Evolutionary conservation across 2,888 invertebrate genomes (phyloP).

Genomic region (Athalia cordata): DNA sequence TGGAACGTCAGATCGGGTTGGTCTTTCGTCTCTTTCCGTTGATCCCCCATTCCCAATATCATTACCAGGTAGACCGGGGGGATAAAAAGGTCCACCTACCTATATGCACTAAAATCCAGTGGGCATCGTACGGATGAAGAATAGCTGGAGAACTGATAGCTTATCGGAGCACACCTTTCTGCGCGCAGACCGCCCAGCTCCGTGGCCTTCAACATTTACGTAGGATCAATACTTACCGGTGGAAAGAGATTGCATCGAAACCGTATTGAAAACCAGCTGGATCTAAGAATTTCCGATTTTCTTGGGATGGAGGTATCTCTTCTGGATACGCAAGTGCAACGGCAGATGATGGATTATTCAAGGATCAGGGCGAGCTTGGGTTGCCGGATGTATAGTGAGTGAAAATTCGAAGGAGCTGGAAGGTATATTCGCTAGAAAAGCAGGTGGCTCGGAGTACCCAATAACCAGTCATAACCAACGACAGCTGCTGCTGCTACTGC

Average conservation of each 20-base stretch:
- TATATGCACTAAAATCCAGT: conserved; percentile 18
- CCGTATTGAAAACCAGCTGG: not conserved
- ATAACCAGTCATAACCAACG: conserved; percentile 44
- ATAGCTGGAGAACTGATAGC: conserved; percentile 38
- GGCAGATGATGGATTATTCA: not conserved
- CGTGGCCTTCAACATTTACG: conserved; percentile 56
- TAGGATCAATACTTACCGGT: conserved; percentile 56
- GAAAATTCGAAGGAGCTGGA: conserved; percentile 10
- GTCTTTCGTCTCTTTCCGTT: not conserved
- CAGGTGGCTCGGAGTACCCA: conserved; percentile 40
- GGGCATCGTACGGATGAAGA: conserved; percentile 10
- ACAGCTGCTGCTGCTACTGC: conserved; percentile 41
- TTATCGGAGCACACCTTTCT: conserved; percentile 39
- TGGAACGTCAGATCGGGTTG: not conserved
- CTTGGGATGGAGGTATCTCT: not conserved
- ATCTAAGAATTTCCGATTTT: not conserved
- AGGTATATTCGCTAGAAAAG: conserved; percentile 31
- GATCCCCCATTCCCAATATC: not conserved
- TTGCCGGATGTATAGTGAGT: not conserved
- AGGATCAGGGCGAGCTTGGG: not conserved
- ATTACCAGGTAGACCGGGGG: not conserved
- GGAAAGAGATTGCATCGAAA: conserved; percentile 50
- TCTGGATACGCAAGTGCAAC: conserved; percentile 6
- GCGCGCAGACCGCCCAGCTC: conserved; percentile 16
- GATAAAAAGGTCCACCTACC: not conserved